Evolutionary conservation across 2,888 invertebrate genomes (phyloP).

Genomic region (Balanococcus diminutus): DNA sequence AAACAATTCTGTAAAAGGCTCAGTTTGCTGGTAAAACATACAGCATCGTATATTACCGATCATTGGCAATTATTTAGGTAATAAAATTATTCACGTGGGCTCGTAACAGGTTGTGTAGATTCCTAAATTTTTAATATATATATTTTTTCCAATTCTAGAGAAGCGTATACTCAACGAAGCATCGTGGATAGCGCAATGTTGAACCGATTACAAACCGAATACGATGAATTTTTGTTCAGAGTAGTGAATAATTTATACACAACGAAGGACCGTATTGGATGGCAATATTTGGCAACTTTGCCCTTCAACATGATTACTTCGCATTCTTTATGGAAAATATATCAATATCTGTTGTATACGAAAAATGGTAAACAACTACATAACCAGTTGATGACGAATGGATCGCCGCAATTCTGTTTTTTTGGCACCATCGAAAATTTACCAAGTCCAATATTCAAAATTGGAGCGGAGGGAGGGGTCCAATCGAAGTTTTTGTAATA

Average conservation of each 20-base stretch:
- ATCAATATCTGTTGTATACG: slow-evolving; percentile 55
- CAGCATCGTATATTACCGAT: slow-evolving; percentile 76
- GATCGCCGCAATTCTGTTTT: no score
- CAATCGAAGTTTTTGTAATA: no score
- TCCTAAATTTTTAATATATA: background rate
- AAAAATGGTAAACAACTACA: slow-evolving; percentile 54
- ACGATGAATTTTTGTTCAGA: slow-evolving; percentile 74
- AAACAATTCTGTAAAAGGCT: slow-evolving; percentile 74
- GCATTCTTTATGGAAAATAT: slow-evolving; percentile 46
- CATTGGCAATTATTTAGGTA: slow-evolving; percentile 65
- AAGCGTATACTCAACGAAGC: slow-evolving; percentile 40
- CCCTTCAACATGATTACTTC: slow-evolving; percentile 70
- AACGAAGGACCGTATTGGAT: slow-evolving; percentile 75
- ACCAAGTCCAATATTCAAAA: no score
- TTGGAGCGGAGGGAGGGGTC: no score
- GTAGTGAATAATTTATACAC: slow-evolving; percentile 74
- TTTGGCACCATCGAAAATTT: no score
- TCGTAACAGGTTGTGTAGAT: background rate
- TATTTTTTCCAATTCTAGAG: slow-evolving; percentile 16
- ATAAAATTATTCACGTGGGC: background rate
- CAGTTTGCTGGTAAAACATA: slow-evolving; percentile 72
- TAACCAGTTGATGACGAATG: no score
- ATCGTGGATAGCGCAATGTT: slow-evolving; percentile 60
- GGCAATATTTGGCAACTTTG: slow-evolving; percentile 81
- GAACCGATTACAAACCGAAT: slow-evolving; percentile 71